Conservation (phyloP, 2,113 vertebrate species). For the Psammodynastes pulverulentus region DNA sequence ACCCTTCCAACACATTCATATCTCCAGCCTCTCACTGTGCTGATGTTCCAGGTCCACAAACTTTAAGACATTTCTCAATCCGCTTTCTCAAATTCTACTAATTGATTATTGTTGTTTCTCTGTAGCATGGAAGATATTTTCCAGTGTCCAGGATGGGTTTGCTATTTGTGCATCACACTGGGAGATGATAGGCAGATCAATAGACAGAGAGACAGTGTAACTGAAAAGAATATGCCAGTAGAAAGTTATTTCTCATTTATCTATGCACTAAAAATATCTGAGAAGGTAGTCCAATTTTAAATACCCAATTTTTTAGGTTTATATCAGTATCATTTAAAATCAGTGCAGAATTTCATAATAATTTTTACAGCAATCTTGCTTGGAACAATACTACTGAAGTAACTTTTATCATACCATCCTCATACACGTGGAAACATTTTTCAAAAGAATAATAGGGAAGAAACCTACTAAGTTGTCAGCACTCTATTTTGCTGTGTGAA, state of each 20-base stretch:
- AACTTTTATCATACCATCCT: background rate
- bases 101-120: background rate
- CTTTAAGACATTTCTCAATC: background rate
- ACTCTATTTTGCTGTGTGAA: background rate
- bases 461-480: background rate
- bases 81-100: background rate
- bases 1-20: background rate
- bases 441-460: background rate
- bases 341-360: background rate
- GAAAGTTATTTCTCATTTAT: background rate
- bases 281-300: background rate
- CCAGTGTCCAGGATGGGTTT: background rate
- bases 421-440: background rate
- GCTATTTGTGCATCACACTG: background rate
- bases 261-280: background rate
- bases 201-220: background rate
- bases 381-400: background rate
- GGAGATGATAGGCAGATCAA: background rate
- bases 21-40: background rate
- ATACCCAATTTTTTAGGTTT: background rate
- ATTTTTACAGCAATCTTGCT: background rate
- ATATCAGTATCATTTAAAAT: background rate
- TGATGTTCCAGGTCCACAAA: background rate
- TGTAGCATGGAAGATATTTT: background rate
- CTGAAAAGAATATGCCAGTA: background rate